Evolutionary conservation across 2,113 vertebrate species (phyloP).

Genomic region (Malurus elegans): DNA sequence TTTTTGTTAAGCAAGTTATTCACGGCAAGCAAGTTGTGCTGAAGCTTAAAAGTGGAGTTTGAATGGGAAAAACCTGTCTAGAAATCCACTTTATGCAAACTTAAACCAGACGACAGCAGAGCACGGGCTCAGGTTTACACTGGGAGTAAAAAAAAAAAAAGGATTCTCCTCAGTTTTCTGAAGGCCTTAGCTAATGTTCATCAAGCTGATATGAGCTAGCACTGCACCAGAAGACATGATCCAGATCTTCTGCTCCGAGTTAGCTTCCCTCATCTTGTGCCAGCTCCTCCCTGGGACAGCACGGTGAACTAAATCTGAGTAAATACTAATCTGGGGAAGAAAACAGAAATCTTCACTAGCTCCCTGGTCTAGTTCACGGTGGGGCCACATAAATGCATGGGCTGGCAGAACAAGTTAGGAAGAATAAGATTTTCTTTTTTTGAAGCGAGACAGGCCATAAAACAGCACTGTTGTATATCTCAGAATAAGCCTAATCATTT

Average conservation of each 20-base stretch:
- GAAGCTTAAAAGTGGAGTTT: neutral
- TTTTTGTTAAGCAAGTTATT: neutral
- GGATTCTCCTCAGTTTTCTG: neutral
- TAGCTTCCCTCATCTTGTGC: neutral
- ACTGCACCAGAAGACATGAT: neutral
- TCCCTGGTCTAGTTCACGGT: neutral
- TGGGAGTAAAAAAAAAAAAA: neutral
- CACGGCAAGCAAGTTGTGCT: neutral
- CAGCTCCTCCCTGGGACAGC: neutral
- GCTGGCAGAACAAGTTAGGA: neutral
- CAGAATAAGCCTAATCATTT: neutral
- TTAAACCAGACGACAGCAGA: neutral
- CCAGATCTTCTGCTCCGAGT: neutral
- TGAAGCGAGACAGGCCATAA: neutral
- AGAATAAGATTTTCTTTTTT: neutral
- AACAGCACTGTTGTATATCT: neutral
- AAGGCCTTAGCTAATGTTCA: neutral
- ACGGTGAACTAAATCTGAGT: neutral
- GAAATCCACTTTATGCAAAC: neutral
- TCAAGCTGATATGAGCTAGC: neutral
- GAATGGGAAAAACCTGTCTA: neutral
- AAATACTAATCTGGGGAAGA: neutral
- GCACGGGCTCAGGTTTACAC: neutral
- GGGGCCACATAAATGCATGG: neutral
- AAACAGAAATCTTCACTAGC: neutral